Conservation (phyloP, 2,113 vertebrate species). For the Ophthalmolycus amberensis region DNA sequence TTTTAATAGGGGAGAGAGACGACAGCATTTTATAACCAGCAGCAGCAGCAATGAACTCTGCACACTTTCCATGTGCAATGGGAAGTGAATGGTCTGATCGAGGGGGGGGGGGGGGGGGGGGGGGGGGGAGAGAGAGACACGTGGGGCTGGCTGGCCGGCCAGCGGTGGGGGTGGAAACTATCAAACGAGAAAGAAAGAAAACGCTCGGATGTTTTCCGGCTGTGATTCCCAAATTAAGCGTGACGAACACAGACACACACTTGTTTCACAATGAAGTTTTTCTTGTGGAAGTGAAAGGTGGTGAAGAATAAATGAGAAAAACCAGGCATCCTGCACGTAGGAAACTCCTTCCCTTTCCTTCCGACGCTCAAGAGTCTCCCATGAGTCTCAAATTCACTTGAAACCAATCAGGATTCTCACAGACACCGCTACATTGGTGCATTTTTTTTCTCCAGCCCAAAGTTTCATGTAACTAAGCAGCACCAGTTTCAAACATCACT, state of each 20-base stretch:
- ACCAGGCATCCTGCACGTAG: not conserved
- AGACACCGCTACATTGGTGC: constrained; percentile 43
- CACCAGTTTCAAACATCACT: constrained; percentile 17
- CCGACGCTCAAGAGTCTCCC: not conserved
- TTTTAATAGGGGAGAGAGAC: not conserved
- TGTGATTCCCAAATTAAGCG: constrained; percentile 63
- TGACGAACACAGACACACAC: constrained; percentile 61
- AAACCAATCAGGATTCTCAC: constrained; percentile 4
- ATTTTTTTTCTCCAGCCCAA: not conserved
- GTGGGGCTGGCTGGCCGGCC: constrained; percentile 37
- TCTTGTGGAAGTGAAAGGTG: constrained; percentile 6
- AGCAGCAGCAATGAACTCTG: constrained; percentile 31
- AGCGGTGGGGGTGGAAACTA: not conserved
- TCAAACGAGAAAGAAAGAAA: constrained; percentile 48
- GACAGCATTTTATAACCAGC: constrained; percentile 24
- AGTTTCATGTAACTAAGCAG: constrained; percentile 15
- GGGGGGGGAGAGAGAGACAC: constrained; percentile 42
- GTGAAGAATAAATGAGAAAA: constrained; percentile 16
- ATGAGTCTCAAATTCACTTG: constrained; percentile 6
- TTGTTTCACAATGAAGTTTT: constrained; percentile 40
- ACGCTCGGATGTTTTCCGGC: constrained; percentile 60
- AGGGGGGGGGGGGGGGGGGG: constrained; percentile 34
- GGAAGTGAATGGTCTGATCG: constrained; percentile 39
- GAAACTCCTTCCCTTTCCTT: constrained; percentile 7
- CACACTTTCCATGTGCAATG: constrained; percentile 41